Percentiles rank a stretch among this genome's conserved stretches.
phyloP scores from a whole-genome alignment of 2,797 vertebrate species.

The Cetoscarus ocellatus region DNA sequence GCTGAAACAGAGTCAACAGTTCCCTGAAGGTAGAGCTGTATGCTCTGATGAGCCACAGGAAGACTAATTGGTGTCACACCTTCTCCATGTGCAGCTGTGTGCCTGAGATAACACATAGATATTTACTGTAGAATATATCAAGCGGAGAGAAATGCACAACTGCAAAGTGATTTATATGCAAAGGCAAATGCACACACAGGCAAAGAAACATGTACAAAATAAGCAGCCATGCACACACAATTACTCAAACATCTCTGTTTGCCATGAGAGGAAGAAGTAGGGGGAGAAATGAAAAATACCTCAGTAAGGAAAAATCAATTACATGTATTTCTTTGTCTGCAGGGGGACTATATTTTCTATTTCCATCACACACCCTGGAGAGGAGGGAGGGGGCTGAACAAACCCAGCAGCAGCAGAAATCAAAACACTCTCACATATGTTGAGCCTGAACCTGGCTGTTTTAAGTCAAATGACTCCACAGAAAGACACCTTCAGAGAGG shows the following conservation, averaged over 20 bases:
- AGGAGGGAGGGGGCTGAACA: slow-evolving; percentile 12
- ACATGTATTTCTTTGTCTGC: slow-evolving; percentile 59
- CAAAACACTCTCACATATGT: slow-evolving; percentile 40
- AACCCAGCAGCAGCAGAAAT: slow-evolving; percentile 40
- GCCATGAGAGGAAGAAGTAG: slow-evolving; percentile 11
- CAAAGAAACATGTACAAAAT: slow-evolving; percentile 10
- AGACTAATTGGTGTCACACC: slow-evolving; percentile 71
- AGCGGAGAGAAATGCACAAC: slow-evolving; percentile 10
- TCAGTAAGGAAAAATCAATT: slow-evolving; percentile 57
- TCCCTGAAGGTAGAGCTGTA: slow-evolving; percentile 40
- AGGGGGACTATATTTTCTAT: slow-evolving; percentile 30
- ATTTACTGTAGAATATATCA: slow-evolving; percentile 27
- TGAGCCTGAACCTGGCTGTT: slow-evolving; percentile 42
- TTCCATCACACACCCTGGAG: slow-evolving; percentile 44
- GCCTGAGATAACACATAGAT: slow-evolving; percentile 62
- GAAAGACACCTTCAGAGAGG: slow-evolving; percentile 36
- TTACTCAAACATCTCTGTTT: slow-evolving; percentile 30
- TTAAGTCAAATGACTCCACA: slow-evolving; percentile 29
- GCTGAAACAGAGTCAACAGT: slow-evolving; percentile 48
- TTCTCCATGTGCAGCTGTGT: slow-evolving; percentile 50
- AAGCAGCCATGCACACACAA: slow-evolving; percentile 3
- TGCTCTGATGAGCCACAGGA: slow-evolving; percentile 58
- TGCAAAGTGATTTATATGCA: slow-evolving; percentile 40
- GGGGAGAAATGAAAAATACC: slow-evolving; percentile 31
- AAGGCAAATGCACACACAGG: background rate